Evolutionary conservation across 1,140 invertebrate species (phyloP).

Genomic region (Antheraea mylitta): DNA sequence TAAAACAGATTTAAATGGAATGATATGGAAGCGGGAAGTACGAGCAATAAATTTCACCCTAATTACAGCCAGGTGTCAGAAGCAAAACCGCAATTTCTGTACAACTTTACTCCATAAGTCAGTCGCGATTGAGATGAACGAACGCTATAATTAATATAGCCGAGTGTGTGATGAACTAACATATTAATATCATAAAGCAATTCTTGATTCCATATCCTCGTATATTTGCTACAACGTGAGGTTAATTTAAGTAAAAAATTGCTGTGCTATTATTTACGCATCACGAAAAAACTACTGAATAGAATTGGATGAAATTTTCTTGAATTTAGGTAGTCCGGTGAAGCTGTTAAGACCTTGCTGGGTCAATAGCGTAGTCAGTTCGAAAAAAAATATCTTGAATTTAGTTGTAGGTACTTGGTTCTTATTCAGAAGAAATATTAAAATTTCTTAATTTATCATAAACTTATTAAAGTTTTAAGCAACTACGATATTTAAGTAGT

Average conservation of each 20-base stretch:
- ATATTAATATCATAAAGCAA: not conserved
- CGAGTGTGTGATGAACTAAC: not conserved
- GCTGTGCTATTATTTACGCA: too few species aligned
- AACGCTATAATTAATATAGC: slow-evolving; percentile 13
- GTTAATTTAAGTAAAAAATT: not conserved
- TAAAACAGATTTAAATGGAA: slow-evolving; percentile 32
- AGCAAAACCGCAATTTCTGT: slow-evolving; percentile 39
- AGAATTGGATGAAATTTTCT: too few species aligned
- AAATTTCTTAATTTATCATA: too few species aligned
- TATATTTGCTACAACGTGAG: not conserved
- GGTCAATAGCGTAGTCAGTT: too few species aligned
- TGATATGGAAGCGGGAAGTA: slow-evolving; percentile 34
- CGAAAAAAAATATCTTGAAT: too few species aligned
- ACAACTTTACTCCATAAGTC: slow-evolving; percentile 56
- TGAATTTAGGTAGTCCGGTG: too few species aligned
- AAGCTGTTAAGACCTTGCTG: too few species aligned
- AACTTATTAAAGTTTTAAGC: too few species aligned
- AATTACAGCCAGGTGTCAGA: slow-evolving; percentile 59
- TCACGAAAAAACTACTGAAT: too few species aligned
- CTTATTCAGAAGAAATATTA: too few species aligned
- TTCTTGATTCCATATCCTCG: not conserved
- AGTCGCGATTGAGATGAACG: slow-evolving; percentile 39
- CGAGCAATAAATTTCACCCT: slow-evolving; percentile 51
- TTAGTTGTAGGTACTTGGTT: too few species aligned
- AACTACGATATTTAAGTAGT: too few species aligned